Conservation (phyloP, 2,888 invertebrate species). For the Hetaerina titia region DNA sequence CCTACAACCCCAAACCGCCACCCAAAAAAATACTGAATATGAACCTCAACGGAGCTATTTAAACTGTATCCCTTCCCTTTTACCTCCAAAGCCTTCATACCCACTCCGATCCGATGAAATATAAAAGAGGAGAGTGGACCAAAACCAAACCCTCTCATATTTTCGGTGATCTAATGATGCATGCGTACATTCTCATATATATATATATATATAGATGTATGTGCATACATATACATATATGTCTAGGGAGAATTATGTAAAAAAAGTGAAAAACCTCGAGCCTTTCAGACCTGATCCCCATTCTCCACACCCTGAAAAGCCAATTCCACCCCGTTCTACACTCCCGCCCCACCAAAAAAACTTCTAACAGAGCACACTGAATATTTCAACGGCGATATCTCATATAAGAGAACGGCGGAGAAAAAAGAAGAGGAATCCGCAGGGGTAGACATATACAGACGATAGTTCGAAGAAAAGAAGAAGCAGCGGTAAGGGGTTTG, state of each 20-base stretch:
- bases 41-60: not conserved
- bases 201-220: no score
- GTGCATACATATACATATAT: not conserved
- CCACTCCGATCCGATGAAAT: not conserved
- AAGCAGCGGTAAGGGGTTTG: not conserved
- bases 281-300: not conserved
- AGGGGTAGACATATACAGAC: not conserved
- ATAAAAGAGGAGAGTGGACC: not conserved
- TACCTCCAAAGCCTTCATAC: not conserved
- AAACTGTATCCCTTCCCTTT: not conserved
- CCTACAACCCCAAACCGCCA: not conserved
- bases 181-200: not conserved
- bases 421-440: not conserved
- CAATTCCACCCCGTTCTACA: not conserved
- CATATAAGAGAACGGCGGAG: not conserved
- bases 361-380: constrained; percentile 2
- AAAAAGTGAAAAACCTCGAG: not conserved
- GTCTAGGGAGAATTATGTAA: not conserved
- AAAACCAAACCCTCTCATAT: not conserved
- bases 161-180: not conserved
- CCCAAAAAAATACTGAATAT: not conserved
- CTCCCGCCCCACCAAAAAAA: not conserved
- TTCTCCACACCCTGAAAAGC: not conserved
- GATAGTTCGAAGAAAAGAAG: not conserved
- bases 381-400: constrained; percentile 43